Percentiles rank a stretch among this genome's conserved stretches.
phyloP scores from a whole-genome alignment of 2,888 invertebrate species.

The Macrophya annulata region DNA sequence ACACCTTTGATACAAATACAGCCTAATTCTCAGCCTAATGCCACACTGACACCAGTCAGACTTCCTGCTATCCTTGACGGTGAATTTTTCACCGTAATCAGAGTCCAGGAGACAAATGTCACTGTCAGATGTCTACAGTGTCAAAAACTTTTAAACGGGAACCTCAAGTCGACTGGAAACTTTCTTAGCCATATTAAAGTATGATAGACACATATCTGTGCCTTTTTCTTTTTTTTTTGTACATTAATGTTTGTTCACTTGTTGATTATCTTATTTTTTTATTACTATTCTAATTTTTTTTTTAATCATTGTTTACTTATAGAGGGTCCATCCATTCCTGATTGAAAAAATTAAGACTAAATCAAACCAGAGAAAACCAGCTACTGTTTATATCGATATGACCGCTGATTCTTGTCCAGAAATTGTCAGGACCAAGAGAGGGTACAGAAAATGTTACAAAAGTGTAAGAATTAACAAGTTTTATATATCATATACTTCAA shows the following conservation, averaged over 20 bases:
- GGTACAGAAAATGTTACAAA: conserved; percentile 74
- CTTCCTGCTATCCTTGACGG: conserved; percentile 77
- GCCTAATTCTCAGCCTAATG: conserved; percentile 70
- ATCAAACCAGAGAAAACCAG: conserved; percentile 77
- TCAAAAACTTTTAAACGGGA: conserved; percentile 76
- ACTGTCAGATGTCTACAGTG: conserved; percentile 77
- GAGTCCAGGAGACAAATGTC: conserved; percentile 77
- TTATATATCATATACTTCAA: not conserved
- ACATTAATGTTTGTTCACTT: not conserved
- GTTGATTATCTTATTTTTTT: conserved; percentile 12
- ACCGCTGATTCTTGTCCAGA: conserved; percentile 73
- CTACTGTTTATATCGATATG: conserved; percentile 75
- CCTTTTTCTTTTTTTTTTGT: not conserved
- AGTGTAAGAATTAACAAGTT: conserved; percentile 60
- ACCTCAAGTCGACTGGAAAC: conserved; percentile 78
- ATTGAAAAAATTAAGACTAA: conserved; percentile 77
- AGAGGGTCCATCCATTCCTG: conserved; percentile 77
- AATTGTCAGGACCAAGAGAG: conserved; percentile 71
- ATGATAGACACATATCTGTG: conserved; percentile 37
- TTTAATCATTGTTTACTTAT: conserved; percentile 57
- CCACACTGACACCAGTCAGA: conserved; percentile 75
- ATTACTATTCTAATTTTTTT: not conserved
- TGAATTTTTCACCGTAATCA: conserved; percentile 76
- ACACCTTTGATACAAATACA: conserved; percentile 70
- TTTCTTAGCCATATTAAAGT: conserved; percentile 78